A percentile compares a stretch with the other conserved stretches of the same genome.
Conservation (phyloP, 2,797 vertebrate genomes). For the Lithobates sylvaticus region DNA sequence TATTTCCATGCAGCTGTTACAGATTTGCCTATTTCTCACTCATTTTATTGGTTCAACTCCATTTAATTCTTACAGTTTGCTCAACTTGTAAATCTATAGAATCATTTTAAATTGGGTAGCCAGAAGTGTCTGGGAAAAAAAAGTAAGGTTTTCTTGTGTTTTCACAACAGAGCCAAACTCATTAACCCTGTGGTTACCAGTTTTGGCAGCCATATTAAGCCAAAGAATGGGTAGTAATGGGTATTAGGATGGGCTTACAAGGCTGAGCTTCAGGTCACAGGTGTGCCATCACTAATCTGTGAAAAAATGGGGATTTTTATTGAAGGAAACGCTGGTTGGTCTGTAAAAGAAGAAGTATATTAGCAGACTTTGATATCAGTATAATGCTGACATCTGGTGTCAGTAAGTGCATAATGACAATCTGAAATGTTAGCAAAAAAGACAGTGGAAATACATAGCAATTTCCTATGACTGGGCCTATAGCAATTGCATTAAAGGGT, state of each 20-base stretch:
- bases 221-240: not conserved
- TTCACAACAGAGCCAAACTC: not conserved
- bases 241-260: not conserved
- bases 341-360: no score
- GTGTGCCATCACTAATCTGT: not conserved
- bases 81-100: conserved; percentile 53
- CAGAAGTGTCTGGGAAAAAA: conserved; percentile 35
- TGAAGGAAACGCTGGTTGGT: no score
- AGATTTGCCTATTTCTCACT: conserved; percentile 52
- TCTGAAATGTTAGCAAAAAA: no score
- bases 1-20: conserved; percentile 59
- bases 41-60: conserved; percentile 60
- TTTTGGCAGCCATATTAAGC: not conserved
- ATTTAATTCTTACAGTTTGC: conserved; percentile 54
- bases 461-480: no score
- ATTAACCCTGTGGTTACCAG: conserved; percentile 35
- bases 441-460: no score
- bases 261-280: not conserved
- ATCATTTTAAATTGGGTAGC: conserved; percentile 48
- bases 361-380: no score
- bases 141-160: not conserved
- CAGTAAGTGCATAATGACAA: no score
- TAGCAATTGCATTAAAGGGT: no score
- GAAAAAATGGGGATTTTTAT: not conserved
- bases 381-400: no score